phyloP scores from a whole-genome alignment of 1,140 invertebrate species.

The Papilio machaon region DNA sequence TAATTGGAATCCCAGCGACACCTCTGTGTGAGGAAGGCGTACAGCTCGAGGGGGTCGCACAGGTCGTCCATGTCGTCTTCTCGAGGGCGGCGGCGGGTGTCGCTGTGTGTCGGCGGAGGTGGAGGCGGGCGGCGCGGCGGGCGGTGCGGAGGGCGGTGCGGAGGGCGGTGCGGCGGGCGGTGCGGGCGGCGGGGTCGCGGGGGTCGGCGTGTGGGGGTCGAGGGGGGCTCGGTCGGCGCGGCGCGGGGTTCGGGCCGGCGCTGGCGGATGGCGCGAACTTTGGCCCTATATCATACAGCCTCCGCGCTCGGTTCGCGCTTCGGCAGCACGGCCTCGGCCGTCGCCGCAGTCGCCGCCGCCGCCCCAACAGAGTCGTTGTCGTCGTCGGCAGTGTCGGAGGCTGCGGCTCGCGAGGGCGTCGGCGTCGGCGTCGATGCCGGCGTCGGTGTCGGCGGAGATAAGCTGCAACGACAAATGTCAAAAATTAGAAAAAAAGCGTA shows the following conservation, averaged over 20 bases:
- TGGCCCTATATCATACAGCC: slow-evolving; percentile 58
- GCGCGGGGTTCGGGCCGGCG: too few species aligned
- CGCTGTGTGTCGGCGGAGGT: too few species aligned
- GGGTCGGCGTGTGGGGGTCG: neutral
- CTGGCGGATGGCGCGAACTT: slow-evolving; percentile 3
- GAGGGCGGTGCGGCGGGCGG: too few species aligned
- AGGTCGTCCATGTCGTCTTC: slow-evolving; percentile 48
- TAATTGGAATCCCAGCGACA: slow-evolving; percentile 54
- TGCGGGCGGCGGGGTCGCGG: too few species aligned
- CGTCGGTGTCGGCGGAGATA: slow-evolving; percentile 32
- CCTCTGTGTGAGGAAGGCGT: slow-evolving; percentile 58
- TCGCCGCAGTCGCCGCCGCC: neutral
- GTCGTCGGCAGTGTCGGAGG: neutral
- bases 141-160: too few species aligned
- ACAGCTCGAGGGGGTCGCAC: slow-evolving; percentile 55
- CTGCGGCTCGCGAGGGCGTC: slow-evolving; percentile 20
- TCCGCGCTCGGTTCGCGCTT: slow-evolving; percentile 50
- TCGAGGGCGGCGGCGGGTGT: neutral
- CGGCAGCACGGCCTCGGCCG: slow-evolving; percentile 30
- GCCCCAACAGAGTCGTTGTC: slow-evolving; percentile 7
- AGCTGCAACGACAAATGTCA: neutral
- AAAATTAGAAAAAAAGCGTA: neutral
- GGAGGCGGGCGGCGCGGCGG: too few species aligned
- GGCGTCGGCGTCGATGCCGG: slow-evolving; percentile 40
- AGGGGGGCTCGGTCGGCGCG: too few species aligned